Percentiles rank a stretch among this genome's conserved stretches.
Conservation (phyloP, 2,113 vertebrate species). For the Pseudorasbora parva region DNA sequence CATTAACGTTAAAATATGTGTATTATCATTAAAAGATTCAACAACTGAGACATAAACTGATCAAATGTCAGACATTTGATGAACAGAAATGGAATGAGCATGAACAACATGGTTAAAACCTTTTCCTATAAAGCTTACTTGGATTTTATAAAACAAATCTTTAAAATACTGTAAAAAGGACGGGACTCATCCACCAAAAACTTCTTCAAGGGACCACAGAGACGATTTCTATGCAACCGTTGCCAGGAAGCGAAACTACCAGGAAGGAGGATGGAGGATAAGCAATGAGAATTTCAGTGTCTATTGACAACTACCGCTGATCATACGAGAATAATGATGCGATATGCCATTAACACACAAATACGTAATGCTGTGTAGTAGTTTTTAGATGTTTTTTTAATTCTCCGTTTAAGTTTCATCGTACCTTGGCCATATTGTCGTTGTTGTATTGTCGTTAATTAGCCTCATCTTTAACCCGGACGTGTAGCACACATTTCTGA, state of each 20-base stretch:
- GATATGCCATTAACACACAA: not conserved
- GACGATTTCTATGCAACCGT: not conserved
- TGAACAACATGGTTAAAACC: too few species aligned
- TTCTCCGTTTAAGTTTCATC: not conserved
- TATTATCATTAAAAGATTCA: too few species aligned
- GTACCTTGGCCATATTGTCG: slow-evolving; percentile 69
- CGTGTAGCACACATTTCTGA: not conserved
- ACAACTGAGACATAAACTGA: too few species aligned
- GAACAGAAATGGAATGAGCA: too few species aligned
- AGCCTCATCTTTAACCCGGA: not conserved
- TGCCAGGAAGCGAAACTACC: not conserved
- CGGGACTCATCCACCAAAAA: not conserved
- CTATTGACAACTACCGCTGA: not conserved
- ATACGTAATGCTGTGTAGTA: too few species aligned
- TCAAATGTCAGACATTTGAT: too few species aligned
- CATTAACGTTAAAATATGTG: too few species aligned
- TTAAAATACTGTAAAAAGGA: too few species aligned
- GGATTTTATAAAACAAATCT: too few species aligned
- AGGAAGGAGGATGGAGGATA: not conserved
- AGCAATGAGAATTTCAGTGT: not conserved
- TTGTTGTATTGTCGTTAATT: not conserved
- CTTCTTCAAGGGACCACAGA: not conserved
- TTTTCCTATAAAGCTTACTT: too few species aligned
- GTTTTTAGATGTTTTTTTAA: not conserved
- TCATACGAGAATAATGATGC: not conserved